Conservation (phyloP, 2,888 invertebrate species). For the Alloscopus bannaensis region DNA sequence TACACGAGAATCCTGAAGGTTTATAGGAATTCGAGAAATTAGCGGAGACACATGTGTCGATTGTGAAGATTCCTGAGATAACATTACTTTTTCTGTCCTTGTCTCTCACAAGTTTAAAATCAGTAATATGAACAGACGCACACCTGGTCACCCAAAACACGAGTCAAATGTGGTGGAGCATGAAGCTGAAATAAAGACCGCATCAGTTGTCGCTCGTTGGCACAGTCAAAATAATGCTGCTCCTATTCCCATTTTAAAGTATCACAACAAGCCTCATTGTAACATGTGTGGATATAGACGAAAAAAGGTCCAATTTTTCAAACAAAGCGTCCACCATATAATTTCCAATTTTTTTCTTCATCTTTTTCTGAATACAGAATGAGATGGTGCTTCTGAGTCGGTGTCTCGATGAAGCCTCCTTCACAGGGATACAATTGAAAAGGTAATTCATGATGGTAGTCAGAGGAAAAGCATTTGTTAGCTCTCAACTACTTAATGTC, state of each 20-base stretch:
- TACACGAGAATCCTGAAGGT: constrained; percentile 20
- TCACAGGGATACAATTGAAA: neutral
- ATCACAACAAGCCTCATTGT: too few relatives aligned
- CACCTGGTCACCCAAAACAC: constrained; percentile 60
- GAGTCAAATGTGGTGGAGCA: constrained; percentile 56
- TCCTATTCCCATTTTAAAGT: constrained; percentile 7
- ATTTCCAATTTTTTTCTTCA: constrained; percentile 44
- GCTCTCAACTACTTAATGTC: constrained; percentile 32
- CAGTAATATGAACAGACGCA: constrained; percentile 29
- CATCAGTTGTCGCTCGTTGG: constrained; percentile 10
- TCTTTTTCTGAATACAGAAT: neutral
- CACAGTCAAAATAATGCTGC: constrained; percentile 50
- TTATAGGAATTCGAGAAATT: too few relatives aligned
- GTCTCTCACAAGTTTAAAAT: too few relatives aligned
- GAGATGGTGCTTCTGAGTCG: constrained; percentile 4
- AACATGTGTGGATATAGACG: constrained; percentile 5
- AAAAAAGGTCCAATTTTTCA: constrained; percentile 16
- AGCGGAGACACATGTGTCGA: constrained; percentile 28
- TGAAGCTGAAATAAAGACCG: constrained; percentile 57
- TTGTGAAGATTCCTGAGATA: neutral
- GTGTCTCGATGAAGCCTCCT: constrained; percentile 7
- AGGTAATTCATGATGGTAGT: constrained; percentile 13
- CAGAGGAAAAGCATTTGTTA: too few relatives aligned
- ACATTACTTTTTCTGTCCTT: neutral
- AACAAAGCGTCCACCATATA: constrained; percentile 44